Percentiles rank a stretch among this genome's conserved stretches.
These are phyloP conservation scores for Triplophysa yarkandensis DNA, from an alignment of 2,797 vertebrate genomes.

Conservation along the genomic window DNA sequence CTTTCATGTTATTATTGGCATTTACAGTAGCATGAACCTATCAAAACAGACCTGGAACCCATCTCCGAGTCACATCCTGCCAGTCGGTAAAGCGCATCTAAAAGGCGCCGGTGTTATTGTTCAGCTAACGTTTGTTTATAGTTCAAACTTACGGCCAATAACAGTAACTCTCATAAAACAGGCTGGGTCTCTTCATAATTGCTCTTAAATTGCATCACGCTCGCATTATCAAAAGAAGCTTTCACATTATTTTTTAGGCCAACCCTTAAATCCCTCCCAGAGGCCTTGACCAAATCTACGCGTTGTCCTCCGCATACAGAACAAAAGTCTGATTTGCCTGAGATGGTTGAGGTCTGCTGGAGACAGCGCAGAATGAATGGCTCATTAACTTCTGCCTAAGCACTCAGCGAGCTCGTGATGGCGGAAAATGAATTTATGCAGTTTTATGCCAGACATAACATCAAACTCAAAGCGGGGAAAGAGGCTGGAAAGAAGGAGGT, in stretches of 20 bases:
- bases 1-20: neutral
- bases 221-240: slow-evolving; percentile 1
- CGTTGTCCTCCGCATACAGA: slow-evolving; percentile 22
- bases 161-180: slow-evolving; percentile 16
- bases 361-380: slow-evolving; percentile 73
- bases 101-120: neutral
- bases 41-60: neutral
- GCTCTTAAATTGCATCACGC: slow-evolving; percentile 31
- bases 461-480: slow-evolving; percentile 45
- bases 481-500: slow-evolving; percentile 15
- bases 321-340: slow-evolving; percentile 62
- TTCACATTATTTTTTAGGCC: neutral
- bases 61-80: neutral
- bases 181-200: slow-evolving; percentile 6
- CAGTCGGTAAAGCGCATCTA: neutral
- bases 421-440: slow-evolving; percentile 69
- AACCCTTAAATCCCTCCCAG: neutral
- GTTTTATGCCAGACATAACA: slow-evolving; percentile 67
- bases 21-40: neutral
- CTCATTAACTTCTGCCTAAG: slow-evolving; percentile 75
- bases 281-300: slow-evolving; percentile 14
- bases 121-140: slow-evolving; percentile 51
- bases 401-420: slow-evolving; percentile 65
- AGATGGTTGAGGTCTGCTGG: slow-evolving; percentile 66
- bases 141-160: slow-evolving; percentile 37